Evolutionary conservation across 2,797 vertebrate genomes (phyloP).

Genomic region (Oophaga sylvatica): DNA sequence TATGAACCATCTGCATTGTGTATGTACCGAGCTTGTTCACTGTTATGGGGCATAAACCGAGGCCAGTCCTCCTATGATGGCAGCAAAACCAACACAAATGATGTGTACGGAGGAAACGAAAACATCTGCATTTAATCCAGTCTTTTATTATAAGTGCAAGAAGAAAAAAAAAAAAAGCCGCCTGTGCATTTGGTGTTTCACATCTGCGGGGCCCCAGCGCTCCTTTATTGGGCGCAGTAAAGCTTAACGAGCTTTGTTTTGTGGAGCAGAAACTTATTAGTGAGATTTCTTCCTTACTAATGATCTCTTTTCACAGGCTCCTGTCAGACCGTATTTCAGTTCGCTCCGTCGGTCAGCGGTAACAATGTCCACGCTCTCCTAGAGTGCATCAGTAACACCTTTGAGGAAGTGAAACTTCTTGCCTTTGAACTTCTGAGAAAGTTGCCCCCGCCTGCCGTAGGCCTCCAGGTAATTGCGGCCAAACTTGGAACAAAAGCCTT

Average conservation of each 20-base stretch:
- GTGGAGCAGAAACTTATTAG: constrained; percentile 54
- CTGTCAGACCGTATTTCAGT: constrained; percentile 73
- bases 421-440: constrained; percentile 83
- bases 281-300: constrained; percentile 48
- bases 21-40: background rate
- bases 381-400: constrained; percentile 88
- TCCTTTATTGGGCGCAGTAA: constrained; percentile 36
- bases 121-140: constrained; percentile 49
- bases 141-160: constrained; percentile 4
- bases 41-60: background rate
- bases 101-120: background rate
- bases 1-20: background rate
- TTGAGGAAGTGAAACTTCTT: constrained; percentile 91
- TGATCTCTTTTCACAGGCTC: constrained; percentile 66
- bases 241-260: constrained; percentile 56
- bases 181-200: constrained; percentile 46
- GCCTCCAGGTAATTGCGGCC: constrained; percentile 79
- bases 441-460: constrained; percentile 75
- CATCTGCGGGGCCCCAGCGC: constrained; percentile 26
- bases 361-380: constrained; percentile 81
- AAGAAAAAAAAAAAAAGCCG: background rate
- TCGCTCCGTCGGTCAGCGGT: constrained; percentile 79
- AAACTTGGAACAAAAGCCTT: background rate
- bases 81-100: background rate
- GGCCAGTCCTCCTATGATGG: background rate